These are phyloP conservation scores for Solea senegalensis DNA, from an alignment of 2,113 vertebrate species.

Conservation along the genomic window DNA sequence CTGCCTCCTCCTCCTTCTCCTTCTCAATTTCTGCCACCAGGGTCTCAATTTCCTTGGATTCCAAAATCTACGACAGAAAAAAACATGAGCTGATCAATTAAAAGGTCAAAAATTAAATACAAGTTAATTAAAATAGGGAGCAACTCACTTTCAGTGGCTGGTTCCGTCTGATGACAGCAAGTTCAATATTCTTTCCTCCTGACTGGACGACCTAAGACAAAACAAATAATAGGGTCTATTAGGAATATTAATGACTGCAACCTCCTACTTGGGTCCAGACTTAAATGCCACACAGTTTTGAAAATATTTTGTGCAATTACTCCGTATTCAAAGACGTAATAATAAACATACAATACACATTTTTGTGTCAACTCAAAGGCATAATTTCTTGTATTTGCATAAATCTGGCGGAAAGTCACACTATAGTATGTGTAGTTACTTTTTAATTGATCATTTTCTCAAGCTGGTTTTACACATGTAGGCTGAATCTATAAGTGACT, in stretches of 20 bases:
- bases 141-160: slow-evolving; percentile 80
- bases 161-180: slow-evolving; percentile 84
- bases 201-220: slow-evolving; percentile 81
- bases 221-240: not conserved
- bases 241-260: not conserved
- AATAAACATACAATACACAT: no score
- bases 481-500: not conserved
- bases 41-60: slow-evolving; percentile 84
- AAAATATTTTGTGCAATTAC: no score
- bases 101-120: not conserved
- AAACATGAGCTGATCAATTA: not conserved
- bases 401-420: no score
- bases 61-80: slow-evolving; percentile 80
- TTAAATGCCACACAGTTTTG: not conserved
- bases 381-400: not conserved
- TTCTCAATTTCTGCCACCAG: slow-evolving; percentile 84
- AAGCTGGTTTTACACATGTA: not conserved
- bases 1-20: slow-evolving; percentile 83
- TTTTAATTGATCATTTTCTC: not conserved
- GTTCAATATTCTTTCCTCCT: slow-evolving; percentile 85
- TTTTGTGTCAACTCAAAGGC: no score
- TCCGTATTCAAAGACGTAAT: no score
- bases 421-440: not conserved
- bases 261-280: no score
- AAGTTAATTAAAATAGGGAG: not conserved